phyloP scores from a whole-genome alignment of 2,888 invertebrate species.

The Tipula unca region DNA sequence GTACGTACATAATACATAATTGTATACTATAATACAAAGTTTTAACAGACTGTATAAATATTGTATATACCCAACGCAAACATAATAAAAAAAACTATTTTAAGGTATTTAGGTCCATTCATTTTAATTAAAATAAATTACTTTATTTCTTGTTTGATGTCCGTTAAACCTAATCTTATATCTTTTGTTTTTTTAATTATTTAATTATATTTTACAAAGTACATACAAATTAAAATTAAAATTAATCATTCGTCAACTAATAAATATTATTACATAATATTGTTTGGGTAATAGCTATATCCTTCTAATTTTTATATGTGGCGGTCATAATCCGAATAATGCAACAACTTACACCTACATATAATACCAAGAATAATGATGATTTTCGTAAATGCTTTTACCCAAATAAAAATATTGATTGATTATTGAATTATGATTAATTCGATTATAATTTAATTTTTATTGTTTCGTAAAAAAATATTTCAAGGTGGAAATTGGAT shows the following conservation, averaged over 20 bases:
- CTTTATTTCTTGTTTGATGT: not conserved
- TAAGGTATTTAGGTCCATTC: not conserved
- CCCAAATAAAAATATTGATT: not conserved
- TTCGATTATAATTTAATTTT: not conserved
- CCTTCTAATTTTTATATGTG: not conserved
- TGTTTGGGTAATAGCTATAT: not conserved
- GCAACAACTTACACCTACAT: no score
- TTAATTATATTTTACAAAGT: no score
- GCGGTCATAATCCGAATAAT: no score
- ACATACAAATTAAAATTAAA: no score
- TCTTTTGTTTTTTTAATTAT: not conserved
- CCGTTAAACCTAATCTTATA: not conserved
- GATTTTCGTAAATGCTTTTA: no score
- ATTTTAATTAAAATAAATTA: not conserved
- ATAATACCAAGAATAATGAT: no score
- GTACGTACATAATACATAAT: not conserved
- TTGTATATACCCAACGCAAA: not conserved
- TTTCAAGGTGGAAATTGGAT: not conserved
- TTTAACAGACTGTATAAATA: no score
- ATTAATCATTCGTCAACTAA: not conserved
- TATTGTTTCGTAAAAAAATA: not conserved
- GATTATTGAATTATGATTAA: not conserved
- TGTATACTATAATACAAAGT: not conserved
- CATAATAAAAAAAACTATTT: not conserved
- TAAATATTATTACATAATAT: not conserved